Conservation (phyloP, 2,113 vertebrate species). For the Alosa alosa region DNA sequence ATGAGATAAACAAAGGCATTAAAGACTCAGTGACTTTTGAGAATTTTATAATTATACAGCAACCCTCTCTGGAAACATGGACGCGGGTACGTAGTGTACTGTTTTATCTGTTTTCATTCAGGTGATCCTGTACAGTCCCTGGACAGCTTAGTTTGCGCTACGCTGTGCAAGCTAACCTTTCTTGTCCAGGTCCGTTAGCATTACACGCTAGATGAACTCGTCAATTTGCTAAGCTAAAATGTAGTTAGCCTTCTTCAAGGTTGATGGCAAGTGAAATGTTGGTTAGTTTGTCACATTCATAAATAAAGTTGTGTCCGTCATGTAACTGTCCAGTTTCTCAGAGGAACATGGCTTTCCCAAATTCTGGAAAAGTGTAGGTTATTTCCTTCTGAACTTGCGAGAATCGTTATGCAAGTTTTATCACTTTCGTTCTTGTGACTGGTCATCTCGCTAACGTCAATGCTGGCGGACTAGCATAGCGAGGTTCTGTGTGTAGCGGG, state of each 20-base stretch:
- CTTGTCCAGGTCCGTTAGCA: slow-evolving; percentile 32
- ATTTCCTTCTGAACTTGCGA: neutral
- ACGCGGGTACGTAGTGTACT: slow-evolving; percentile 57
- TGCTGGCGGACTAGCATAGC: neutral
- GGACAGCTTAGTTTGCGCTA: slow-evolving; percentile 9
- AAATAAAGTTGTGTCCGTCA: neutral
- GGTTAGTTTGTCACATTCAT: neutral
- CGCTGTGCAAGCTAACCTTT: slow-evolving; percentile 9
- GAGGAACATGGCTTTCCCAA: neutral
- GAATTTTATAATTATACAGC: slow-evolving; percentile 37
- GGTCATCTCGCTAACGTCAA: neutral
- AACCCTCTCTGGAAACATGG: slow-evolving; percentile 60
- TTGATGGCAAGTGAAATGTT: neutral
- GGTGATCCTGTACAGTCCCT: neutral
- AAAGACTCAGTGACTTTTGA: slow-evolving; percentile 48
- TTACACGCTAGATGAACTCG: neutral
- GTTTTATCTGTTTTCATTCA: neutral
- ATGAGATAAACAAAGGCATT: slow-evolving; percentile 71
- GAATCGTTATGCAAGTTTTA: neutral
- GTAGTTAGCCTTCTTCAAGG: slow-evolving; percentile 47
- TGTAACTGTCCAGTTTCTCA: neutral
- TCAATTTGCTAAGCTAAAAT: slow-evolving; percentile 49
- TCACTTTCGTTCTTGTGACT: neutral
- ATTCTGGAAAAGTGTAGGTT: neutral
- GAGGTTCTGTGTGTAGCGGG: neutral